These are phyloP conservation scores for Diachasma alloeum DNA, from an alignment of 1,140 invertebrate species.

Conservation along the genomic window DNA sequence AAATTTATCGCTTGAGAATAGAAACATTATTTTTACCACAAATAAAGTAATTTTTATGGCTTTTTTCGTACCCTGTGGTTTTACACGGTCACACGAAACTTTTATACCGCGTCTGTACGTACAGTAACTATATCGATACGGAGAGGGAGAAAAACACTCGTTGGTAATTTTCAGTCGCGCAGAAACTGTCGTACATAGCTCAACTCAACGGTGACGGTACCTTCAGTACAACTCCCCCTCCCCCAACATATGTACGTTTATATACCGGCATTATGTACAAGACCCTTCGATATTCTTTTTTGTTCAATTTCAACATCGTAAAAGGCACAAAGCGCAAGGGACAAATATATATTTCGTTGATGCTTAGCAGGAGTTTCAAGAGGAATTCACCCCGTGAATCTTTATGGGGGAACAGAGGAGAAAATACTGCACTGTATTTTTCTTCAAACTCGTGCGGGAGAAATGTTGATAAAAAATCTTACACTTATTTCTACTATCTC, in stretches of 20 bases:
- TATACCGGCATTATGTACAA: not conserved
- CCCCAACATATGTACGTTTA: not conserved
- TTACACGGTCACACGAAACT: not conserved
- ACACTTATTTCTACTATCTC: too few relatives aligned
- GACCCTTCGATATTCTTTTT: not conserved
- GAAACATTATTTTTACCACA: too few relatives aligned
- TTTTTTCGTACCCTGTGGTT: not conserved
- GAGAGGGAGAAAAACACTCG: not conserved
- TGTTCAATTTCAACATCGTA: not conserved
- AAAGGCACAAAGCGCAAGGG: not conserved
- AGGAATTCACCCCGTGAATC: too few relatives aligned
- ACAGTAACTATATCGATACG: not conserved
- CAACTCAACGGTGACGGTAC: not conserved
- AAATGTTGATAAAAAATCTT: too few relatives aligned
- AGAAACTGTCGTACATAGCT: not conserved
- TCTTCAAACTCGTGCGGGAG: too few relatives aligned
- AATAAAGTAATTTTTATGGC: too few relatives aligned
- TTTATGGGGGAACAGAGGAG: too few relatives aligned
- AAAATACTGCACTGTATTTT: too few relatives aligned
- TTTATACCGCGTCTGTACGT: not conserved
- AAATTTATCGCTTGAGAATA: too few relatives aligned
- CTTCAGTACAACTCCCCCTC: not conserved
- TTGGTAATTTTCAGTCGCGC: not conserved
- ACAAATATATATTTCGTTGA: not conserved
- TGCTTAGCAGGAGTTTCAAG: not conserved